Evolutionary conservation across 2,888 invertebrate genomes (phyloP).

Genomic region (Cephus spinipes): DNA sequence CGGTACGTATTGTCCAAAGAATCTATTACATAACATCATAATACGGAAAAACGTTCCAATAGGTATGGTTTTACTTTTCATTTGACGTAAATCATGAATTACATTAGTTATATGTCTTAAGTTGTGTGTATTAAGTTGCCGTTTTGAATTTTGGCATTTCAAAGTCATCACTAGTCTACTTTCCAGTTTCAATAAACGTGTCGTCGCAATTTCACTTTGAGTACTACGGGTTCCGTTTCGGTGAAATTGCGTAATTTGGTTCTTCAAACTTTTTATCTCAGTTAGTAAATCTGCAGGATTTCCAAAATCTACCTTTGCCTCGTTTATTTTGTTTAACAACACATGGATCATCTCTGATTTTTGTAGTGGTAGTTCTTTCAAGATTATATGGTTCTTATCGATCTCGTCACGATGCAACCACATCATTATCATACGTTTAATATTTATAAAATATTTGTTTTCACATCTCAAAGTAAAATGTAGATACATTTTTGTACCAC

Average conservation of each 20-base stretch:
- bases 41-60: rapidly evolving
- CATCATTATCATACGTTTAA: not conserved
- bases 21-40: not conserved
- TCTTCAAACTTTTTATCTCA: conserved; percentile 67
- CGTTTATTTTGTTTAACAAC: conserved; percentile 62
- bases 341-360: conserved; percentile 5
- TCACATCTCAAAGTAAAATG: not conserved
- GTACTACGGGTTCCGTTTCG: not conserved
- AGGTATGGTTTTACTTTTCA: not conserved
- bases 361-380: not conserved
- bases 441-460: not conserved
- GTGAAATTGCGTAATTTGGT: conserved; percentile 42
- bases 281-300: conserved; percentile 68
- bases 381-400: conserved; percentile 9
- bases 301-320: conserved; percentile 68
- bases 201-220: not conserved
- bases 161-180: conserved; percentile 12
- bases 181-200: conserved; percentile 10
- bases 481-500: rapidly evolving
- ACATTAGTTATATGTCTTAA: rapidly evolving
- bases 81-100: not conserved
- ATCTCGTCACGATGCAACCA: not conserved
- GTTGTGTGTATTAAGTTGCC: rapidly evolving
- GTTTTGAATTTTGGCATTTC: not conserved
- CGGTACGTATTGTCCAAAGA: not conserved